Evolutionary conservation across 2,113 vertebrate genomes (phyloP).

Genomic region (Butorides virescens): DNA sequence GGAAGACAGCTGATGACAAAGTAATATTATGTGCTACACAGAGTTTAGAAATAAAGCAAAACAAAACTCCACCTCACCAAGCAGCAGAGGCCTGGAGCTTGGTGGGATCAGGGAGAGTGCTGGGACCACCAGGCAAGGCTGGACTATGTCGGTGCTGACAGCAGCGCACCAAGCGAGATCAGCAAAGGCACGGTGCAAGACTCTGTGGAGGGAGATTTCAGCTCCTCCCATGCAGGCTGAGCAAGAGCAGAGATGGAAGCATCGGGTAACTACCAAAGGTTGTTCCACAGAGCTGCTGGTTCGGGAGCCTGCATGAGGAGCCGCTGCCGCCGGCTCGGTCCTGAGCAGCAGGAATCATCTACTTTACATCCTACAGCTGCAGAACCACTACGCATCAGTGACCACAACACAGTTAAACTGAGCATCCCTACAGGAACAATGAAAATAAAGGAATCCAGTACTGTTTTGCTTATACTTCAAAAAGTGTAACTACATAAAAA

Average conservation of each 20-base stretch:
- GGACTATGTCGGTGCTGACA: fast-evolving
- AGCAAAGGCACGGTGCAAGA: fast-evolving
- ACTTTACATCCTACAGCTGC: not conserved
- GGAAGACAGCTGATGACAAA: not conserved
- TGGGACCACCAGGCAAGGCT: not conserved
- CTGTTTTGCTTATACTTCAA: not conserved
- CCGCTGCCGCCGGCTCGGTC: not conserved
- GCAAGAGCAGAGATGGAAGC: not conserved
- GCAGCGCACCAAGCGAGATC: not conserved
- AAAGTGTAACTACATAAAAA: not conserved
- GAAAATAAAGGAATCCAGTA: not conserved
- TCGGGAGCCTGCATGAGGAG: not conserved
- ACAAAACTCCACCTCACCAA: not conserved
- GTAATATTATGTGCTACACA: not conserved
- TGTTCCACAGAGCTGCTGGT: not conserved
- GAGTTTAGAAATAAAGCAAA: not conserved
- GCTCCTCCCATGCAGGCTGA: not conserved
- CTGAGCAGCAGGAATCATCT: not conserved
- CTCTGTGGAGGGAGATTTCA: not conserved
- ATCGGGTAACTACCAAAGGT: not conserved
- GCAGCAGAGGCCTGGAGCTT: not conserved
- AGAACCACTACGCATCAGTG: not conserved
- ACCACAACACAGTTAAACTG: not conserved
- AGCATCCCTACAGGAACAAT: not conserved
- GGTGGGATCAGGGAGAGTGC: not conserved